These are phyloP conservation scores for Pseudolaguvia tuberculata DNA, from an alignment of 2,113 vertebrate genomes.

Conservation along the genomic window DNA sequence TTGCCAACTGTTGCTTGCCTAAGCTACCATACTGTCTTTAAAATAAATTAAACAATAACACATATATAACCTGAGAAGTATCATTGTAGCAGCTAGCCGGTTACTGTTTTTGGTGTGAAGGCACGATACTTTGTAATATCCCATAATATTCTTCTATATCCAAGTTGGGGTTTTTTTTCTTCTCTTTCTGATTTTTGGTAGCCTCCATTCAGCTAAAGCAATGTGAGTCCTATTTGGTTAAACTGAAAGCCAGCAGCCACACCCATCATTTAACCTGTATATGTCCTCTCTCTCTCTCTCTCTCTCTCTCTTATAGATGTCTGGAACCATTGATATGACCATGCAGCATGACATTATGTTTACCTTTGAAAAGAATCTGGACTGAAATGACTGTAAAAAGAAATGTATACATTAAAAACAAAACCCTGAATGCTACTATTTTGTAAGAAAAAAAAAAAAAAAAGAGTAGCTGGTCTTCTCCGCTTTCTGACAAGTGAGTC, in stretches of 20 bases:
- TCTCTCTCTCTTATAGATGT: slow-evolving; percentile 68
- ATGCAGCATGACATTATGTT: slow-evolving; percentile 84
- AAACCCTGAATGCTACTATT: slow-evolving; percentile 12
- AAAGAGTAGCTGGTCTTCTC: slow-evolving; percentile 28
- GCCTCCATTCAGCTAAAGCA: background rate
- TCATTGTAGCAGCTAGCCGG: too few species aligned
- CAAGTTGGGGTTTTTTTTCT: too few species aligned
- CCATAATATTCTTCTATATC: background rate
- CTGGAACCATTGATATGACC: slow-evolving; percentile 77
- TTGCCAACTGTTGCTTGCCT: too few species aligned
- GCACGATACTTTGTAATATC: background rate
- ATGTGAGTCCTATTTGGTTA: background rate
- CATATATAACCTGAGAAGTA: too few species aligned
- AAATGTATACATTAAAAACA: background rate
- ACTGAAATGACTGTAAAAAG: slow-evolving; percentile 50
- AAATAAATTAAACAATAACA: too few species aligned
- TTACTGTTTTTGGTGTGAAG: too few species aligned
- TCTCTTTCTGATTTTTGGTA: background rate
- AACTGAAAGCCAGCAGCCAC: background rate
- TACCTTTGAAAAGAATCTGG: slow-evolving; percentile 82
- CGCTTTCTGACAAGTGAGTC: slow-evolving; percentile 19
- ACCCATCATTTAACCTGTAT: background rate
- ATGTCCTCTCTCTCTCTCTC: background rate
- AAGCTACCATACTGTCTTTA: too few species aligned
- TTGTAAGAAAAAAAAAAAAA: too few species aligned